Base-by-base conservation (phyloP, 1,140 invertebrate genomes). In the Maniola jurtina region DNA sequence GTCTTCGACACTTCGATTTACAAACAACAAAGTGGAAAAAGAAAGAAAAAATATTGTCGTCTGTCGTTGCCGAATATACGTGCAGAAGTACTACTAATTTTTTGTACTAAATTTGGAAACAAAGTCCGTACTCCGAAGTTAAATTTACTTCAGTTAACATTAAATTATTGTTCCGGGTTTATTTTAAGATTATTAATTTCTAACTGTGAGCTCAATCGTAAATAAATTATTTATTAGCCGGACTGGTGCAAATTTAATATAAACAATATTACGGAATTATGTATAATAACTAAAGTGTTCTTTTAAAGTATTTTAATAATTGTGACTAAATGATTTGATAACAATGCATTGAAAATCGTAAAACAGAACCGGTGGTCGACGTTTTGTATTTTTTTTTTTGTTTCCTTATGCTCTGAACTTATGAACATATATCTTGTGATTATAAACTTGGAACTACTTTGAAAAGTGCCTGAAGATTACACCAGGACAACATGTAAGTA, bases 21-120 rank as follows among this genome's bases (percentile, higher is more conserved):
- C 54, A 56, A 52, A 61, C 16, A 5, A n/a, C 25, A 5, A 47
- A 15, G 11, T 58, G 6, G 42, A 15, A 45, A 33, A 35, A 14
- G 61, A 38, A 57, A 50, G 73, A 75, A 75, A 73, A 75, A 60
- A 66, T 82, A n/a, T n/a, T n/a, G n/a, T n/a, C n/a, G n/a, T n/a
- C n/a, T n/a, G 76, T 77, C 77, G 79, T 76, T 73, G n/a, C n/a
- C n/a, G n/a, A n/a, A n/a, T n/a, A n/a, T 79, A 75, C 72, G 71
- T 68, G 67, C 61, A 80, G 70, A 57, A 60, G 60, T 54, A 66
- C 69, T 75, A 47, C 70, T 67, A 13, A 59, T 64, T 73, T 73
- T 76, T 63, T 61, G 42, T 52, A 61, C 60, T 60, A 40, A 58
- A 35, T 66, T 68, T 61, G 15, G 14, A 25, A 45, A 42, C 16